Base-by-base conservation (phyloP, 2,888 invertebrate species). In the Bhutanitis thaidina region DNA sequence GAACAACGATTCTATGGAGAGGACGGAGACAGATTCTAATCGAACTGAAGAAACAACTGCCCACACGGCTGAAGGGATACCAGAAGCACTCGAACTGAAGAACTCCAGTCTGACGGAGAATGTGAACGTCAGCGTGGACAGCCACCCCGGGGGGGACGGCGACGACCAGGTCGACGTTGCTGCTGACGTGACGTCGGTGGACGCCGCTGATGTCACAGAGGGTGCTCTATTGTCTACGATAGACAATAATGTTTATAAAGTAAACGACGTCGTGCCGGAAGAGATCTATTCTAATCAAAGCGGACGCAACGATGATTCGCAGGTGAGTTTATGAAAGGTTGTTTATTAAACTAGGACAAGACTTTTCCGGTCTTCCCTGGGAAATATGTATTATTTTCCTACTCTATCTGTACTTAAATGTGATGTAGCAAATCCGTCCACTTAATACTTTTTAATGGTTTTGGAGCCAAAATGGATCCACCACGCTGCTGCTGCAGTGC, bases 171-270 rank as follows among this genome's bases (percentile, higher is more conserved):
- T 37, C 12, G 35, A 49, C 7, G 34, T 10, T 27, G 44, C 45
- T 25, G 36, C 50, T 20, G 49, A 54, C 14, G 43, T 44, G 3
- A 41, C 50, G 7, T 29, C 13, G 1, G 43, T 36, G 29, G 56
- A 55, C 16, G 36, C 14, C 10, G 50, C 20, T 48, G 60, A 34
- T 27, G 39, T 37, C 41, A 59, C 54, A 37, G 59, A 58, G 54
- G 36, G 59, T 1, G 67, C 12, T 13, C 4, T 64, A 29, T 53
- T 56, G 29, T 51, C 61, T 38, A 62, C 61, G 9, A 51, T 63
- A 50, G 71, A 77, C 64, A 73, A 74, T 67, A 64, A 64, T 57
- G 70, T 79, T 56, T 67, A 71, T 46, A 67, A 59, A 55, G 48
- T 44, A 34, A 64, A 52, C 46, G 65, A 63, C 38, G 59, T 59